Conservation (phyloP, 2,113 vertebrate species). For the Motacilla tschutschensis region DNA sequence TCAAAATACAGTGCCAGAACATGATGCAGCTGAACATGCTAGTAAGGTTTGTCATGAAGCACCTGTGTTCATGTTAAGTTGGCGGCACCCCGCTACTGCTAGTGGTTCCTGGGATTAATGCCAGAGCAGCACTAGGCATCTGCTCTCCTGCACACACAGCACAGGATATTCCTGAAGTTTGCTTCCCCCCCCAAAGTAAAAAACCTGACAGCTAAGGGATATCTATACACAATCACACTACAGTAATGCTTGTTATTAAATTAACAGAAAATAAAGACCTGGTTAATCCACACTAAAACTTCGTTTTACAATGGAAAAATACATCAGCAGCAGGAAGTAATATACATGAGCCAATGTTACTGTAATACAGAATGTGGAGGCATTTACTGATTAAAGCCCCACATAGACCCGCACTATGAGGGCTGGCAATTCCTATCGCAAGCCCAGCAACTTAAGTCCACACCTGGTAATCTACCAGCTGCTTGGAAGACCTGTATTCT, state of each 20-base stretch:
- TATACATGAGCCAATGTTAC: slow-evolving; percentile 84
- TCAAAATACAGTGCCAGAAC: slow-evolving; percentile 99
- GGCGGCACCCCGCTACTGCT: slow-evolving; percentile 78
- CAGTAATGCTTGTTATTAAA: slow-evolving; percentile 96
- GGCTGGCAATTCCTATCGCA: slow-evolving; percentile 68
- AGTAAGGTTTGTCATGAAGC: slow-evolving; percentile 90
- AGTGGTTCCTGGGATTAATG: slow-evolving; percentile 89
- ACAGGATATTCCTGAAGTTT: slow-evolving; percentile 83
- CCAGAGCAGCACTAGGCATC: slow-evolving; percentile 78
- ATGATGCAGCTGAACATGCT: slow-evolving; percentile 97
- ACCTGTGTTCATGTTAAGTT: slow-evolving; percentile 88
- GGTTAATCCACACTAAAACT: slow-evolving; percentile 86
- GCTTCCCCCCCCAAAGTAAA: slow-evolving; percentile 59
- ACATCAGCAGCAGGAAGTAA: slow-evolving; percentile 90
- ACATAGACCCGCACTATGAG: slow-evolving; percentile 75
- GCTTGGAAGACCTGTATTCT: slow-evolving; percentile 87
- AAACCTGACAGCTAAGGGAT: slow-evolving; percentile 72
- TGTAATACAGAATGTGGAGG: slow-evolving; percentile 78
- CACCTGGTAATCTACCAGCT: slow-evolving; percentile 78
- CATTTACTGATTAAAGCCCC: slow-evolving; percentile 74
- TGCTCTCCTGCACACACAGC: slow-evolving; percentile 78
- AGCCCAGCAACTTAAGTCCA: slow-evolving; percentile 75
- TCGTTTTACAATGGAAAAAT: slow-evolving; percentile 85
- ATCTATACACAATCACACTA: slow-evolving; percentile 92
- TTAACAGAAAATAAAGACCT: slow-evolving; percentile 88